Conservation (phyloP, 2,113 vertebrate genomes). For the Sinocyclocheilus anophthalmus region DNA sequence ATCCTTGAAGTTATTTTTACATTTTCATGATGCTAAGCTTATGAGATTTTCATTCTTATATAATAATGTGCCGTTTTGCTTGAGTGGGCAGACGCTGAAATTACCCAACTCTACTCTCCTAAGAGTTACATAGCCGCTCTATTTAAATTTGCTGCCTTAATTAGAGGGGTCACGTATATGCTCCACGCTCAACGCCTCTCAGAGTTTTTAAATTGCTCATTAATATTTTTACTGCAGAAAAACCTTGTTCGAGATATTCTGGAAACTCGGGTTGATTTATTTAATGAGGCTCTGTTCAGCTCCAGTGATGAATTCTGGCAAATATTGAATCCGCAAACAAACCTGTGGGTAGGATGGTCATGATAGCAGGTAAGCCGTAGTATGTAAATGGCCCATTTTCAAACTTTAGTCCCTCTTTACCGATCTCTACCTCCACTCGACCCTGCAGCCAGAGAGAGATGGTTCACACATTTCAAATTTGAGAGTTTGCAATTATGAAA, state of each 20-base stretch:
- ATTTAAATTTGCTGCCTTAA: conserved; percentile 31
- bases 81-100: conserved; percentile 34
- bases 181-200: background rate
- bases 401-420: conserved; percentile 92
- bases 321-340: conserved; percentile 47
- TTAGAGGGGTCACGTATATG: conserved; percentile 20
- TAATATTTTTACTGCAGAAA: conserved; percentile 30
- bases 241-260: background rate
- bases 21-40: background rate
- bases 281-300: background rate
- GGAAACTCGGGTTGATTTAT: background rate
- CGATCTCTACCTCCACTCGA: conserved; percentile 94
- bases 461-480: background rate
- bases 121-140: conserved; percentile 32
- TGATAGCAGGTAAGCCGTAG: conserved; percentile 91
- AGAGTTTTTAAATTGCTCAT: conserved; percentile 21
- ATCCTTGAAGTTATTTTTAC: background rate
- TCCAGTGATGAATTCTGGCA: background rate
- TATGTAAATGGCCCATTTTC: conserved; percentile 97
- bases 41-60: conserved; percentile 12
- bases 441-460: conserved; percentile 75
- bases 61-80: conserved; percentile 38
- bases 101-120: conserved; percentile 41
- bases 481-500: background rate
- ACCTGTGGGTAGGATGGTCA: conserved; percentile 82